These are phyloP conservation scores for Ceratosolen solmsi DNA, from an alignment of 1,140 invertebrate species.

Conservation along the genomic window DNA sequence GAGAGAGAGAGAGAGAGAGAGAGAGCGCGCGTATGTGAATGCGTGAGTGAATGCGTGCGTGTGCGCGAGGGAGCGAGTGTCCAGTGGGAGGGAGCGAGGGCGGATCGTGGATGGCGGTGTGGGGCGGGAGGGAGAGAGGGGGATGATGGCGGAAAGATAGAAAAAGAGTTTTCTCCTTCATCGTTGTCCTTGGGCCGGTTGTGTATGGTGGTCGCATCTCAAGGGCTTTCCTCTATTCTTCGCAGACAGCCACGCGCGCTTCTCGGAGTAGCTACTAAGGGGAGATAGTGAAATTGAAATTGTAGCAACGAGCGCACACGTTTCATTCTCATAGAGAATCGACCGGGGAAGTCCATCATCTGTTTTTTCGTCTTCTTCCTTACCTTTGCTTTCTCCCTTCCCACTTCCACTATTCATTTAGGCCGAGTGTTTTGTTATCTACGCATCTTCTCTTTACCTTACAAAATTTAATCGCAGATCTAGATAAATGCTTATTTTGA, in stretches of 20 bases:
- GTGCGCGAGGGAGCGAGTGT: no score
- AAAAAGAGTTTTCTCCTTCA: slow-evolving; percentile 5
- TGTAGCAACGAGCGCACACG: slow-evolving; percentile 56
- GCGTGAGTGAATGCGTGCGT: no score
- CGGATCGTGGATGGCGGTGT: no score
- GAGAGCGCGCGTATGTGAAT: no score
- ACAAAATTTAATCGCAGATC: not conserved
- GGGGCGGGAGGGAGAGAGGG: no score
- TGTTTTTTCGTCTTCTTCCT: not conserved
- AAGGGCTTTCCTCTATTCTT: slow-evolving; percentile 45
- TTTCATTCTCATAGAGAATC: slow-evolving; percentile 44
- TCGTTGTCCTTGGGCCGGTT: slow-evolving; percentile 15
- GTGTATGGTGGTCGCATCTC: slow-evolving; percentile 31
- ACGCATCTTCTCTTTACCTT: not conserved
- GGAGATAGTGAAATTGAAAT: slow-evolving; percentile 67
- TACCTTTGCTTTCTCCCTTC: not conserved
- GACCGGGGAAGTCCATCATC: not conserved
- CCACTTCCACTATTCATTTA: not conserved
- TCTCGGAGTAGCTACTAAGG: slow-evolving; percentile 48
- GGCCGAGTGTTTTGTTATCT: not conserved
- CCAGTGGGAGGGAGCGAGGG: no score
- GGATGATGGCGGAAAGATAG: not conserved
- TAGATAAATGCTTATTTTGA: not conserved
- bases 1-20: no score
- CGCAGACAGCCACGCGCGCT: slow-evolving; percentile 9